Conservation (phyloP, 2,888 invertebrate species). For the Monochamus alternatus region DNA sequence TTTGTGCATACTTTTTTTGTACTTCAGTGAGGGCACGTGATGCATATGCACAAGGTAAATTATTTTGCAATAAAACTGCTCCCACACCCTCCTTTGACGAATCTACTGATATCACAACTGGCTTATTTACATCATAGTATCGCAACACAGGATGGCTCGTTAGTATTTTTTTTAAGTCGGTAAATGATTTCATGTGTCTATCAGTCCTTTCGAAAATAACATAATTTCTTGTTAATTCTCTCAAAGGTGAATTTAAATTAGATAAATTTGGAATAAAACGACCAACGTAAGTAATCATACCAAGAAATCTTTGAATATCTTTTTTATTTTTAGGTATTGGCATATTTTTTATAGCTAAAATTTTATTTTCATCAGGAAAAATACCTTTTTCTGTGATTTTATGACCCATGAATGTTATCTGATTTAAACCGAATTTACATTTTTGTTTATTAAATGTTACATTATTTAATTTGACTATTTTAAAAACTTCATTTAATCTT, state of each 20-base stretch:
- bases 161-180: slow-evolving; percentile 34
- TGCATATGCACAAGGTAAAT: slow-evolving; percentile 34
- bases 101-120: slow-evolving; percentile 37
- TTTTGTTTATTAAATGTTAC: slow-evolving; percentile 54
- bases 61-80: slow-evolving; percentile 38
- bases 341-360: slow-evolving; percentile 31
- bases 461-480: slow-evolving; percentile 44
- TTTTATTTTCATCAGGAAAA: slow-evolving; percentile 25
- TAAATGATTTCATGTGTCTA: slow-evolving; percentile 22
- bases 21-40: slow-evolving; percentile 31
- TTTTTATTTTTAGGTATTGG: slow-evolving; percentile 32
- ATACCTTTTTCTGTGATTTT: slow-evolving; percentile 16
- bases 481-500: slow-evolving; percentile 45
- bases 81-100: slow-evolving; percentile 33
- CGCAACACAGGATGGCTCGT: slow-evolving; percentile 24
- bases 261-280: slow-evolving; percentile 40
- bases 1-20: slow-evolving; percentile 31
- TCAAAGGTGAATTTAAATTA: slow-evolving; percentile 7
- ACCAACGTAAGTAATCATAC: slow-evolving; percentile 39
- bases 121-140: slow-evolving; percentile 31
- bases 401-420: slow-evolving; percentile 28
- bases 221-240: slow-evolving; percentile 30
- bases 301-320: slow-evolving; percentile 41
- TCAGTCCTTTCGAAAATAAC: slow-evolving; percentile 22
- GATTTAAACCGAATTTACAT: slow-evolving; percentile 47